A percentile compares a stretch with the other conserved stretches of the same genome.
phyloP scores from a whole-genome alignment of 2,888 invertebrate genomes.

The Apeira syringaria region DNA sequence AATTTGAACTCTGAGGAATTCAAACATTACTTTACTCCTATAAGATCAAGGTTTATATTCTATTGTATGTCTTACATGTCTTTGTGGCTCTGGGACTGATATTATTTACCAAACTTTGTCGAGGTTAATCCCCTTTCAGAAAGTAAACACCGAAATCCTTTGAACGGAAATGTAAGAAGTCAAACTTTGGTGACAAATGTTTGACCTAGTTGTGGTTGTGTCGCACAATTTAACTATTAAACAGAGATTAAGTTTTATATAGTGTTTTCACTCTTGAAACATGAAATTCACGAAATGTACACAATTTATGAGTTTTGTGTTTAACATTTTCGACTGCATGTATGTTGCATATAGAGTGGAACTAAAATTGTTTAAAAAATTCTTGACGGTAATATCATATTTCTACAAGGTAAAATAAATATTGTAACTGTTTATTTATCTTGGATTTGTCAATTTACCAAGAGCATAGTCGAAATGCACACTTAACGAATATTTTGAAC shows the following conservation, averaged over 20 bases:
- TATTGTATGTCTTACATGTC: constrained; percentile 5
- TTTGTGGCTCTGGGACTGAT: constrained; percentile 27
- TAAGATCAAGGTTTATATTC: constrained; percentile 12
- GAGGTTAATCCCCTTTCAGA: constrained; percentile 32
- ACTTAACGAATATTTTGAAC: no score
- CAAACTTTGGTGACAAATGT: constrained; percentile 31
- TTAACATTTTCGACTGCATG: no score
- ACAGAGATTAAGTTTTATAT: constrained; percentile 8
- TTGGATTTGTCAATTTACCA: no score
- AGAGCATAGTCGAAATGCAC: no score
- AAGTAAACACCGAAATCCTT: constrained; percentile 32
- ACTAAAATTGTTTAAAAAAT: no score
- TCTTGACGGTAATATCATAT: no score
- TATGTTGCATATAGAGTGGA: no score
- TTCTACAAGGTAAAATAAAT: no score
- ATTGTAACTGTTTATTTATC: no score
- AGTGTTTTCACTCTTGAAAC: background rate
- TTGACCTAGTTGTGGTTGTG: constrained; percentile 30
- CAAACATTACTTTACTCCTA: background rate
- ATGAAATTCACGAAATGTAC: no score
- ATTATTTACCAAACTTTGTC: constrained; percentile 32
- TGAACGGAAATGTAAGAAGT: constrained; percentile 31
- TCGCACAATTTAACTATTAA: constrained; percentile 12
- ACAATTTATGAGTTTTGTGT: no score
- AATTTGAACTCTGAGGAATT: background rate